These are phyloP conservation scores for Charadrius vociferus DNA, from an alignment of 2,113 vertebrate genomes.

Conservation along the genomic window DNA sequence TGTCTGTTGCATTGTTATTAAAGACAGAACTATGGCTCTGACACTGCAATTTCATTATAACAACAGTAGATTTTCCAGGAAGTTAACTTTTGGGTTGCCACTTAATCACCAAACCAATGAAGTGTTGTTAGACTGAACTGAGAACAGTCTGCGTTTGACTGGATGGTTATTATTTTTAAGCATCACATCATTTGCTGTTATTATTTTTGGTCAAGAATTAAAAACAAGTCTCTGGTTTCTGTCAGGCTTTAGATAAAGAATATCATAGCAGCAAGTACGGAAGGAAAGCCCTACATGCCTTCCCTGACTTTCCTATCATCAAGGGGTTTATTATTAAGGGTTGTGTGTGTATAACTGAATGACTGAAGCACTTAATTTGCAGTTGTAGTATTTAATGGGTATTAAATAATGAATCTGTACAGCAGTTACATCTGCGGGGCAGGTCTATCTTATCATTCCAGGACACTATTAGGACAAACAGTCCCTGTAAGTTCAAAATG, in stretches of 20 bases:
- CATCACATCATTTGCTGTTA: not conserved
- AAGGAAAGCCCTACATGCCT: not conserved
- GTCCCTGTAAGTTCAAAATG: not conserved
- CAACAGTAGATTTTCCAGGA: slow-evolving; percentile 26
- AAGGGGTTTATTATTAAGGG: not conserved
- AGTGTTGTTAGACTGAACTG: not conserved
- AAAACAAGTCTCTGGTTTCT: not conserved
- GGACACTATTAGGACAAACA: not conserved
- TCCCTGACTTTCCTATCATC: not conserved
- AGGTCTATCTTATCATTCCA: not conserved
- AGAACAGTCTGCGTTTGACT: slow-evolving; percentile 6
- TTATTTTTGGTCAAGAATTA: not conserved
- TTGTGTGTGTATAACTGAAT: not conserved
- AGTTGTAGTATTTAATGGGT: not conserved
- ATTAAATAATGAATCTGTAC: not conserved
- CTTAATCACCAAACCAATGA: not conserved
- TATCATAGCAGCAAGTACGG: not conserved
- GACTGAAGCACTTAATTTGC: not conserved
- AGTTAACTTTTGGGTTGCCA: slow-evolving; percentile 29
- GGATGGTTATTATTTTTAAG: slow-evolving; percentile 11
- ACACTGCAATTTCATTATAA: slow-evolving; percentile 18
- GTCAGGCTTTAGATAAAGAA: slow-evolving; percentile 6
- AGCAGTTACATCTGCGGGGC: not conserved
- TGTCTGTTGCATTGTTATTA: slow-evolving; percentile 54
- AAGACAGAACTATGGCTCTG: slow-evolving; percentile 50